Evolutionary conservation across 2,888 invertebrate species (phyloP).

Genomic region (Mythimna vitellina): DNA sequence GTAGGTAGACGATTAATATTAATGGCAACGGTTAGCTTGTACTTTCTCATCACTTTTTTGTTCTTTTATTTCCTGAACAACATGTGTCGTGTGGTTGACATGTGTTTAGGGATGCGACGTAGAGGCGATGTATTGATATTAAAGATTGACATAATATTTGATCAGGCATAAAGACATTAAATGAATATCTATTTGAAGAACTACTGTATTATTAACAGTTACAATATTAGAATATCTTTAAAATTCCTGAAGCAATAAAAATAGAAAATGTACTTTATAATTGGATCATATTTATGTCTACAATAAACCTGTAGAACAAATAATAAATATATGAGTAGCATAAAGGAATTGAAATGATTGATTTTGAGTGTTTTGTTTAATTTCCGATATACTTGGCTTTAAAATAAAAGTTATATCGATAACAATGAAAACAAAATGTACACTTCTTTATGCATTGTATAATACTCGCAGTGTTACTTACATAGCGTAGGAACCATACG

Average conservation of each 20-base stretch:
- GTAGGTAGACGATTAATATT: slow-evolving; percentile 35
- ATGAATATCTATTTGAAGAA: not conserved
- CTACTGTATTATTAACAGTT: not conserved
- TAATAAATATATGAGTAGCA: too few species aligned
- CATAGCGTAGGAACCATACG: not conserved
- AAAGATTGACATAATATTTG: not conserved
- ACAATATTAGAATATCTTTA: not conserved
- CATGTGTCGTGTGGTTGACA: slow-evolving; percentile 72
- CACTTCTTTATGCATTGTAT: slow-evolving; percentile 4
- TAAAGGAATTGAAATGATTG: not conserved
- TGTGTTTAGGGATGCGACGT: slow-evolving; percentile 71
- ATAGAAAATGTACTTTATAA: not conserved
- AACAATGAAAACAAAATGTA: not conserved
- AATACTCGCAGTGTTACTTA: slow-evolving; percentile 1
- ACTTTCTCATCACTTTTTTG: slow-evolving; percentile 79
- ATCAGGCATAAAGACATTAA: not conserved
- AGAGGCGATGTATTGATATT: slow-evolving; percentile 21
- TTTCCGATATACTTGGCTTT: not conserved
- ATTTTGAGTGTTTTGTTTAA: not conserved
- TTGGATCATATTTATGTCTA: not conserved
- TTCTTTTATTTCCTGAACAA: slow-evolving; percentile 67
- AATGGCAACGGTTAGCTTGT: slow-evolving; percentile 46
- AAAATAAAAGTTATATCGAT: slow-evolving; percentile 47
- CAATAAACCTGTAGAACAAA: not conserved
- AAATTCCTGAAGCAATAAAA: not conserved